Conservation (phyloP, 2,797 vertebrate species). For the Poeciliopsis paucimaculata region DNA sequence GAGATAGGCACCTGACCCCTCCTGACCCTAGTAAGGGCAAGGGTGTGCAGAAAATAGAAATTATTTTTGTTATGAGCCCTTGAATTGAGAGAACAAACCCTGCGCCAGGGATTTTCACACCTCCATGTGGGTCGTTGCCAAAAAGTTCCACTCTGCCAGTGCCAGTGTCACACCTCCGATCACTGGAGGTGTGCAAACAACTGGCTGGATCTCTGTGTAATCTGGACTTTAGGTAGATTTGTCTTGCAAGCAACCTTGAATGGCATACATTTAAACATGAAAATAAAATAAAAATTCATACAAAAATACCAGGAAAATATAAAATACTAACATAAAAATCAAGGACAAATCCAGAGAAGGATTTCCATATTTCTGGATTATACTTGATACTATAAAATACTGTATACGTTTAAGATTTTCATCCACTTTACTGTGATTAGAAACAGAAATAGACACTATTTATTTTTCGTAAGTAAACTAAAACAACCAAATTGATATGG, state of each 20-base stretch:
- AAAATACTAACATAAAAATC: background rate
- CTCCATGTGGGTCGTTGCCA: too few species aligned
- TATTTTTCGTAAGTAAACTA: background rate
- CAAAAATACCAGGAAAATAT: background rate
- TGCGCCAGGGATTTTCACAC: too few species aligned
- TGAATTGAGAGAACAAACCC: too few species aligned
- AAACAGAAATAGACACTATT: background rate
- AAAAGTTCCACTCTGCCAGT: too few species aligned
- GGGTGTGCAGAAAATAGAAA: too few species aligned
- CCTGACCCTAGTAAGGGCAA: too few species aligned
- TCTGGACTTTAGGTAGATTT: background rate
- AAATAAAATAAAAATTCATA: background rate
- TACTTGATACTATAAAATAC: background rate
- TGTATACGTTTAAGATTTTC: background rate
- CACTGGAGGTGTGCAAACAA: too few species aligned
- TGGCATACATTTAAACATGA: background rate
- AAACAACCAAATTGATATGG: background rate
- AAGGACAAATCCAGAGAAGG: background rate
- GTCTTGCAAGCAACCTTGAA: background rate
- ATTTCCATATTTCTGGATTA: background rate
- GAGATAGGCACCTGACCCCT: too few species aligned
- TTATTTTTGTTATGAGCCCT: too few species aligned
- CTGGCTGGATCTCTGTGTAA: too few species aligned
- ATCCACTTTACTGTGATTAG: background rate
- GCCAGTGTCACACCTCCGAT: too few species aligned